Base-by-base conservation (phyloP, 1,140 invertebrate genomes). In the Elymnias hypermnestra region DNA sequence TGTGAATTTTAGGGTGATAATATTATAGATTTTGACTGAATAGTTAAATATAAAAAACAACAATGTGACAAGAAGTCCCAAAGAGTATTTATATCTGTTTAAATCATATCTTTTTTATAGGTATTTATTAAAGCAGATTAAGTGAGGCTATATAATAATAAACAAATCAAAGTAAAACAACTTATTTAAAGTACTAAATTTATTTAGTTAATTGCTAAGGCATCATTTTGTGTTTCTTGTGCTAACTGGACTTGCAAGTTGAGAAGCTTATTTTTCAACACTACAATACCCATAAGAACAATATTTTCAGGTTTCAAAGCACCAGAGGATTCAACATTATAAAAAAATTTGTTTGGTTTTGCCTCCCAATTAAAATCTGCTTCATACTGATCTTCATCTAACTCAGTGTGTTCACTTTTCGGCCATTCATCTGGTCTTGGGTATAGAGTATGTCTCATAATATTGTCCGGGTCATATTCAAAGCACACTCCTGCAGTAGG, bases 381-480 rank as follows among this genome's bases (percentile, higher is more conserved):
- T 89, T 99, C 94, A 95, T 94, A 92, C 87, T 95, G 92, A 82
- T 98, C 95, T 70, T 99, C 97, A 57, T 95, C 94, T 7, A 99
- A 78, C 85, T 98, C 94, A 33, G 93, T 94, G 79, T 97, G 98
- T 88, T 99, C 97, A 87, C 96, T 98, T 81, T 98, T 99, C 0
- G 97, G 98, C 98, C 98, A 99, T 87, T 99, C 98, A 77, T 99
- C 97, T 26, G 98, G 97, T 87, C 98, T 99, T 0, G 97, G 97
- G 62, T 92, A 98, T 1, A 98, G 88, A 0, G 98, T 99, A 71
- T 99, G 98, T 38, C 97, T 89, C 89, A 99, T 94, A 0, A 93
- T 88, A 89, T 99, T 99, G 75, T 99, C 98, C 2, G 98, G 98
- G 88, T 99, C 98, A 89, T 99, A 99, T 86, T 99, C 98, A 87